Evolutionary conservation across 2,113 vertebrate species (phyloP).

Genomic region (Corythornis vintsioides): DNA sequence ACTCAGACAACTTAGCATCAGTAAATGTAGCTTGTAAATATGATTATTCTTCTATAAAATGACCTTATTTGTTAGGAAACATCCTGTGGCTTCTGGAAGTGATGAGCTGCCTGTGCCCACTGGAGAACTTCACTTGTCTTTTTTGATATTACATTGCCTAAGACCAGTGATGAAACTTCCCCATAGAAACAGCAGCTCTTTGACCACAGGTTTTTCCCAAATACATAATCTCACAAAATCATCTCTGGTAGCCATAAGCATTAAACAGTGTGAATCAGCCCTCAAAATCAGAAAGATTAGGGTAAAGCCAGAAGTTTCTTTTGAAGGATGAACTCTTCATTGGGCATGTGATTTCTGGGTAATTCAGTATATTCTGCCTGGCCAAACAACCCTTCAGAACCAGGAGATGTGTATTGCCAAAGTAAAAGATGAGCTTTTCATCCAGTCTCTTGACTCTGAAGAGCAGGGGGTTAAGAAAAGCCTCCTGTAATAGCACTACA

Average conservation of each 20-base stretch:
- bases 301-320: not conserved
- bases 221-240: not conserved
- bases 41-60: not conserved
- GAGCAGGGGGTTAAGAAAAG: not conserved
- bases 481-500: not conserved
- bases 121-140: not conserved
- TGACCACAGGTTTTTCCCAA: not conserved
- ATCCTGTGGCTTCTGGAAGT: not conserved
- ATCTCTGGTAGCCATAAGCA: not conserved
- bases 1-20: not conserved
- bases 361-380: not conserved
- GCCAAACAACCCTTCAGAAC: not conserved
- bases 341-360: not conserved
- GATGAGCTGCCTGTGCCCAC: not conserved
- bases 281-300: not conserved
- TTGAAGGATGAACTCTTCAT: not conserved
- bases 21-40: not conserved
- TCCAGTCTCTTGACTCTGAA: not conserved
- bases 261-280: not conserved
- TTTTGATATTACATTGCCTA: not conserved
- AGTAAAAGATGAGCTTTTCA: not conserved
- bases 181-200: not conserved
- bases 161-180: not conserved
- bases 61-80: not conserved
- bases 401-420: not conserved